These are phyloP conservation scores for Pectinophora gossypiella DNA, from an alignment of 1,140 invertebrate species.

Conservation along the genomic window DNA sequence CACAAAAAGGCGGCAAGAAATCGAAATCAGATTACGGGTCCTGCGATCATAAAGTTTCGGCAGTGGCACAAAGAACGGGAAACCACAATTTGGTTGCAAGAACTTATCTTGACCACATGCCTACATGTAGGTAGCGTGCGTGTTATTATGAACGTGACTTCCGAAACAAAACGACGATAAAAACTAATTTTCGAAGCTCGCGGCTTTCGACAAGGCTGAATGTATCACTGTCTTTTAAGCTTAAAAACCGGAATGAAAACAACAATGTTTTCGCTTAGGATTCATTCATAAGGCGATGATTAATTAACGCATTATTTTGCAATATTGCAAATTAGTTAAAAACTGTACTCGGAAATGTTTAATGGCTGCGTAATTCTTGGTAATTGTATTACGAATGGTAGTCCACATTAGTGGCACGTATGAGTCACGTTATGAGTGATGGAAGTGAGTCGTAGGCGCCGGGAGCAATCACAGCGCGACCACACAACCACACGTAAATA, in stretches of 20 bases:
- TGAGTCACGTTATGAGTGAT: conserved; percentile 55
- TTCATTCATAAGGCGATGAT: no score
- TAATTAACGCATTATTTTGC: background rate
- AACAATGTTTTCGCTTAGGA: no score
- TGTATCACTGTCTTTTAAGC: no score
- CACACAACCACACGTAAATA: conserved; percentile 62
- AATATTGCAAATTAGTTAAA: conserved; percentile 18
- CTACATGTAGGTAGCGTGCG: conserved; percentile 24
- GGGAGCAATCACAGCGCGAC: background rate
- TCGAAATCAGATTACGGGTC: conserved; percentile 59
- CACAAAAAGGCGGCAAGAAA: conserved; percentile 53
- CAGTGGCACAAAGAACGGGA: conserved; percentile 32
- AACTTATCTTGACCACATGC: conserved; percentile 26
- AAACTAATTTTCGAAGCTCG: no score
- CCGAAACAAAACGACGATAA: conserved; percentile 13
- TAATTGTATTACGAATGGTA: conserved; percentile 57
- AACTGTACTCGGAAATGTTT: conserved; percentile 40
- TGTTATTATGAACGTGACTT: conserved; percentile 32
- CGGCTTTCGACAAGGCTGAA: no score
- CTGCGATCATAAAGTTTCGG: conserved; percentile 56
- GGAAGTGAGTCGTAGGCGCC: background rate
- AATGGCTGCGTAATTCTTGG: conserved; percentile 38
- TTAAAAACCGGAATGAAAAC: no score
- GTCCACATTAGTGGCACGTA: conserved; percentile 32
- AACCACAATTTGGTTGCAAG: conserved; percentile 46